Percentiles rank a stretch among this genome's conserved stretches.
These are phyloP conservation scores for Hydriomena furcata DNA, from an alignment of 2,888 invertebrate genomes.

Conservation along the genomic window DNA sequence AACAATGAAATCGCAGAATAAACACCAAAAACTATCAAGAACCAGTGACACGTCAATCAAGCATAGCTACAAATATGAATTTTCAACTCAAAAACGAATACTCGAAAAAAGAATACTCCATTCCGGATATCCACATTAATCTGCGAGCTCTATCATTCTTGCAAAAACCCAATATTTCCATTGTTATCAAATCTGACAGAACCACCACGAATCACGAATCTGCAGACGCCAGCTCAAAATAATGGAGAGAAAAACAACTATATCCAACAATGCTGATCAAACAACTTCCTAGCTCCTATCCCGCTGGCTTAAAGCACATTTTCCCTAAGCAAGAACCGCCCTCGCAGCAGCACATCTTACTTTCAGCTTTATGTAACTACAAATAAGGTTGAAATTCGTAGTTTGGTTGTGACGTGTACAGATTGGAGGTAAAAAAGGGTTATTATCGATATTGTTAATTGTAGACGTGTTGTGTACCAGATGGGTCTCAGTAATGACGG, in stretches of 20 bases:
- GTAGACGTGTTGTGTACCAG: constrained; percentile 18
- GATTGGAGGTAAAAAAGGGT: constrained; percentile 51
- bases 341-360: constrained; percentile 39
- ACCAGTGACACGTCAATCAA: no score
- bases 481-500: constrained; percentile 11
- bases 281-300: constrained; percentile 1
- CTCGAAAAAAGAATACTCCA: neutral
- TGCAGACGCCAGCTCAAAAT: constrained; percentile 33
- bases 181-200: constrained; percentile 66
- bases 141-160: constrained; percentile 44
- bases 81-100: neutral
- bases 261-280: constrained; percentile 20
- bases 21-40: no score
- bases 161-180: constrained; percentile 36
- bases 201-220: constrained; percentile 60
- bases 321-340: constrained; percentile 27
- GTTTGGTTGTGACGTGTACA: neutral
- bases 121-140: neutral
- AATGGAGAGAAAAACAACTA: constrained; percentile 28
- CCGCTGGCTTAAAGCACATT: constrained; percentile 26
- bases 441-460: constrained; percentile 38
- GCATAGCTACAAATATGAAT: no score
- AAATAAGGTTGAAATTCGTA: constrained; percentile 1
- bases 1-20: no score
- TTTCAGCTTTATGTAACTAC: neutral